These are phyloP conservation scores for Paratrypauchen microcephalus DNA, from an alignment of 2,797 vertebrate species.

Conservation along the genomic window DNA sequence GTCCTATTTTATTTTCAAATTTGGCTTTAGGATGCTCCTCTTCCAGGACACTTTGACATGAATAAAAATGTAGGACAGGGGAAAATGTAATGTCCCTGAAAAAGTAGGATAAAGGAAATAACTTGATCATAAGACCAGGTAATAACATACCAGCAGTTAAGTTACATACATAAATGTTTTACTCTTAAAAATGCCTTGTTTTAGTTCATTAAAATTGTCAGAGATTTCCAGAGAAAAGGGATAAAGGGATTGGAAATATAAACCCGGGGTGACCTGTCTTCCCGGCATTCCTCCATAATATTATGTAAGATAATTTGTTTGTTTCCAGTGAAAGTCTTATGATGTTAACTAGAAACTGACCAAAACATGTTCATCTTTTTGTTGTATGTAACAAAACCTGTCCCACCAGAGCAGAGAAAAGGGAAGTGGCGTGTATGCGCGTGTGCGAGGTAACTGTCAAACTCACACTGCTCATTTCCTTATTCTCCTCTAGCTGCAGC, in stretches of 20 bases:
- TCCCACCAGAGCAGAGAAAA: constrained; percentile 57
- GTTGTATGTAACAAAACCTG: constrained; percentile 30
- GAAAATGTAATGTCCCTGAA: neutral
- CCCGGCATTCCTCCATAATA: neutral
- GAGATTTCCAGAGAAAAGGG: too few species aligned
- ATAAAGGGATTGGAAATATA: too few species aligned
- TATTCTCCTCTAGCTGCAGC: constrained; percentile 54
- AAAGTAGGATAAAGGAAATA: neutral
- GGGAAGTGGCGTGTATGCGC: constrained; percentile 58
- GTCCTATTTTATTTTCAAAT: constrained; percentile 72
- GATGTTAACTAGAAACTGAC: constrained; percentile 22
- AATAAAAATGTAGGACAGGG: neutral
- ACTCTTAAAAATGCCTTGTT: too few species aligned
- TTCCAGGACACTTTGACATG: constrained; percentile 43
- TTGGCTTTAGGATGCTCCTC: constrained; percentile 68
- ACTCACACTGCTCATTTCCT: constrained; percentile 66
- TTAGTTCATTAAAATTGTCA: too few species aligned
- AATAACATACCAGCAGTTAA: neutral
- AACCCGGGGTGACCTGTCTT: neutral
- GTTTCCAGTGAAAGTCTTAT: neutral
- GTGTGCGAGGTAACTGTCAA: constrained; percentile 66
- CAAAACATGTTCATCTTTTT: constrained; percentile 19
- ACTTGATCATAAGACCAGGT: too few species aligned
- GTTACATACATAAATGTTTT: too few species aligned
- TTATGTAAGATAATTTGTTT: neutral